These are phyloP conservation scores for Pteromalus puparum DNA, from an alignment of 1,140 invertebrate genomes.

Conservation along the genomic window DNA sequence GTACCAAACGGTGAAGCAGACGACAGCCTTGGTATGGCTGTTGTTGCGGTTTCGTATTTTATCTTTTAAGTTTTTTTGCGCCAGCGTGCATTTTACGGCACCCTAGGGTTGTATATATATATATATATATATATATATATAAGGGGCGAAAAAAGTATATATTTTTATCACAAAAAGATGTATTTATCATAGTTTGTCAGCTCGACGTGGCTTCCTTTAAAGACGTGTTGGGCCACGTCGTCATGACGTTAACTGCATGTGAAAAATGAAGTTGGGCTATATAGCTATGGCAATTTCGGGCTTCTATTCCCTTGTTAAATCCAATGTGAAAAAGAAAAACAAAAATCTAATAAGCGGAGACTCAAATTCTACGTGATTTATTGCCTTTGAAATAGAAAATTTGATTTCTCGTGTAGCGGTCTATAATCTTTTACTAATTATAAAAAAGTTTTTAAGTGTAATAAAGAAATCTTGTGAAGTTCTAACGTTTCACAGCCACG, in stretches of 20 bases:
- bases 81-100: conserved; percentile 1
- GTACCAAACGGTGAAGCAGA: no score
- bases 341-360: no score
- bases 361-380: no score
- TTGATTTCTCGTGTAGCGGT: no score
- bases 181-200: conserved; percentile 31
- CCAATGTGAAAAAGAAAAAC: no score
- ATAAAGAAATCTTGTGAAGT: no score
- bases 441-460: no score
- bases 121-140: no score
- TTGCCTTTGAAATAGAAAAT: no score
- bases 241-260: background rate
- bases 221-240: background rate
- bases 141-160: background rate
- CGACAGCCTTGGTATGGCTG: background rate
- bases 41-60: background rate
- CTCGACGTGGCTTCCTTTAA: background rate
- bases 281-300: background rate
- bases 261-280: background rate
- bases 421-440: no score
- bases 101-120: background rate
- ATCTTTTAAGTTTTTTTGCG: background rate
- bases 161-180: background rate
- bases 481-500: no score
- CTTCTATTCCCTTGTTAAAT: no score